Base-by-base conservation (phyloP, 23 tunicate species). In the Styela clava region DNA sequence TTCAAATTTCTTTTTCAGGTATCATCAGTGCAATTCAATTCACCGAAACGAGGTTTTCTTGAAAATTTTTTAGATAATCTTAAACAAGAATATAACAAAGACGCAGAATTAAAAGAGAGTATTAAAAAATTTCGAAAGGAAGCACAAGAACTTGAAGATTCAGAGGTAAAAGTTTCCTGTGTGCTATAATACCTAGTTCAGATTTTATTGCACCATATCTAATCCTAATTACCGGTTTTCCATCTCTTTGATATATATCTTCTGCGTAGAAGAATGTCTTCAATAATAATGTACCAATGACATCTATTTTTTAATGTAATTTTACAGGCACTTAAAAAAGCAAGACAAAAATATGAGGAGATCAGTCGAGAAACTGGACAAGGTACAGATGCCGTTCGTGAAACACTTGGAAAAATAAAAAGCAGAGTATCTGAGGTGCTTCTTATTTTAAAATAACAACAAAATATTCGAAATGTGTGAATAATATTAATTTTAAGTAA, bases 81-180 rank as follows among this genome's bases (percentile, higher is more conserved):
- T 0, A 92, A 87, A 67, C 97, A 92, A 73, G 97, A 92, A 74
- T 92, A 84, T 67, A 73, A 79, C 33, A 87, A 92, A 79, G 92
- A 92, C 68, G 63, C 85, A 52, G 97, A 92, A 31, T 56, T 92
- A 34, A 87, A 87, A 83, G 84, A 92, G 67, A 92, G 79, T 65
- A 92, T 92, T 30, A 62, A 87, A 52, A 92, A 87, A 62, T 92
- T 92, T 74, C 82, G 97, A 5, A 67, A 92, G 79, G 97, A 92
- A 79, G 86, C 97, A 12, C 81, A 92, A 74, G 97, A 92, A 64
- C 72, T 92, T 33, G 97, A 92, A 84, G 91, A 92, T 68, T 92
- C 97, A 18, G 97, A 92, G 65, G 71, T 67, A 1, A n/a, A n/a
- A n/a, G n/a, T n/a, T 21, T 61, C n/a, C 22, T 23, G 22, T 61